Conservation (phyloP, 2,888 invertebrate species). For the Pherbina coryleti region DNA sequence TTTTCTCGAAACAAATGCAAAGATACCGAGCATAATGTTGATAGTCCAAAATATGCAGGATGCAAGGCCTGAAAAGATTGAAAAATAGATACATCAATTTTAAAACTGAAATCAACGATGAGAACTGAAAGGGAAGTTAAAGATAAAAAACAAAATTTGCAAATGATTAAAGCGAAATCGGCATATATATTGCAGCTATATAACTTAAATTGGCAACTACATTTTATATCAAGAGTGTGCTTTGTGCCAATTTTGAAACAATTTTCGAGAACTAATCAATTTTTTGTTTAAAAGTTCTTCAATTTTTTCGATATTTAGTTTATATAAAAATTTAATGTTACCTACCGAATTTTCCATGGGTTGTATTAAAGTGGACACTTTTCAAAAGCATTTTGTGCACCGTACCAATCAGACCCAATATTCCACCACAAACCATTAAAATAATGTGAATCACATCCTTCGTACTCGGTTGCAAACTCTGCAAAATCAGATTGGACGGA, state of each 20-base stretch:
- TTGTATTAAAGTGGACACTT: constrained; percentile 59
- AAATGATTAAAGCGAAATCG: not conserved
- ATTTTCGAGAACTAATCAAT: too few species aligned
- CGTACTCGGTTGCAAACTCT: constrained; percentile 48
- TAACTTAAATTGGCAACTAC: not conserved
- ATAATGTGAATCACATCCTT: constrained; percentile 57
- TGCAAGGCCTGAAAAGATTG: constrained; percentile 53
- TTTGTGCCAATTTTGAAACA: too few species aligned
- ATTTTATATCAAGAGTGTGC: too few species aligned
- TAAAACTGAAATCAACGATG: not conserved
- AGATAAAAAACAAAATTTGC: not conserved
- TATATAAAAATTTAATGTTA: not conserved
- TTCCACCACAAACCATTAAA: constrained; percentile 57
- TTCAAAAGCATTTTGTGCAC: constrained; percentile 59
- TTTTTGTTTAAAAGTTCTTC: not conserved
- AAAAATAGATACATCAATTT: not conserved
- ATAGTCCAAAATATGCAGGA: constrained; percentile 56
- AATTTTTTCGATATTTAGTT: not conserved
- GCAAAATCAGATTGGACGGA: constrained; percentile 49
- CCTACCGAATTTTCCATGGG: constrained; percentile 61
- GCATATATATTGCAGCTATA: not conserved
- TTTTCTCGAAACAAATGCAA: constrained; percentile 40
- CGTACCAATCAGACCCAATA: constrained; percentile 60
- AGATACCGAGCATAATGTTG: constrained; percentile 54
- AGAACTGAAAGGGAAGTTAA: not conserved